Evolutionary conservation across 23 tunicate species (phyloP).

Genomic region (Diplosoma virens): DNA sequence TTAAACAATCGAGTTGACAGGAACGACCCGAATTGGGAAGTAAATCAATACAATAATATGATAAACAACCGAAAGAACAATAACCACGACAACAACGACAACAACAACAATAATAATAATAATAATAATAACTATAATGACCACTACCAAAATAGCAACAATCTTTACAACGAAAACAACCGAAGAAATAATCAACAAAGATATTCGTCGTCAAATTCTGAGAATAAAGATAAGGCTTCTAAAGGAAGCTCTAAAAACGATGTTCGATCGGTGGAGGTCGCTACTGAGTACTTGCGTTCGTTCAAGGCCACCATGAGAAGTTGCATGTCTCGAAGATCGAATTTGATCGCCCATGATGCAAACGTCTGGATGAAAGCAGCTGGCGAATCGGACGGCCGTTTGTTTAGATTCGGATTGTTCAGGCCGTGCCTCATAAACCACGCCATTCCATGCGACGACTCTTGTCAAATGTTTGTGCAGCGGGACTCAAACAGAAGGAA

Average conservation of each 20-base stretch:
- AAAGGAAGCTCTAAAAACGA: background rate
- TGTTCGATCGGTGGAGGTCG: slow-evolving; percentile 26
- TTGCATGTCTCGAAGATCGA: slow-evolving; percentile 17
- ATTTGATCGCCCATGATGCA: slow-evolving; percentile 64
- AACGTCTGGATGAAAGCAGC: slow-evolving; percentile 85
- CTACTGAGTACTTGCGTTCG: slow-evolving; percentile 19
- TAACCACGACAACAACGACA: slow-evolving; percentile 2
- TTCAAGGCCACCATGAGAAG: slow-evolving; percentile 15
- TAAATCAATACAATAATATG: slow-evolving; percentile 37
- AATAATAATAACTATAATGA: background rate
- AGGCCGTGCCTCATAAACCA: slow-evolving; percentile 72
- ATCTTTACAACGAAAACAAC: background rate
- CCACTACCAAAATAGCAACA: background rate
- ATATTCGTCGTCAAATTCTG: background rate
- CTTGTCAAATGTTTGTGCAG: slow-evolving; percentile 52
- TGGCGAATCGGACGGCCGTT: slow-evolving; percentile 82
- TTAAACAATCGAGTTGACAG: background rate
- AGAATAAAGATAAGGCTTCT: background rate
- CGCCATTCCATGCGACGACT: slow-evolving; percentile 45
- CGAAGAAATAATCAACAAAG: background rate
- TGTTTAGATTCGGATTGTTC: slow-evolving; percentile 54
- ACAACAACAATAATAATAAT: slow-evolving; percentile 27
- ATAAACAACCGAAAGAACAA: slow-evolving; percentile 39
- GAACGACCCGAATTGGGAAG: slow-evolving; percentile 25
- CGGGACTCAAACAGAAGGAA: background rate